Conservation (phyloP, 1,140 invertebrate species). For the Macrobrachium nipponense region DNA sequence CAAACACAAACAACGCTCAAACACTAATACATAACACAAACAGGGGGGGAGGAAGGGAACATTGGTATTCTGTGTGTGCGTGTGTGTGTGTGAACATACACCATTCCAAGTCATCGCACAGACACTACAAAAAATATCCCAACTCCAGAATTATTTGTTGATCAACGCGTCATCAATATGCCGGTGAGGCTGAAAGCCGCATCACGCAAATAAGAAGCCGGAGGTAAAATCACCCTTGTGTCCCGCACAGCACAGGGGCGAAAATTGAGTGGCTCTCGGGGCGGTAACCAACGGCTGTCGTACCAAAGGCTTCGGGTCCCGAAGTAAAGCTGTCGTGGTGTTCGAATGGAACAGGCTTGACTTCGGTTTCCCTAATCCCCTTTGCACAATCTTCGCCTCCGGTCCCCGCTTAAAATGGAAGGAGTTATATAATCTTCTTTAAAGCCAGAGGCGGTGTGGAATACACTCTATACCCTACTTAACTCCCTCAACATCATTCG, state of each 20-base stretch:
- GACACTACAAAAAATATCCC: slow-evolving; percentile 29
- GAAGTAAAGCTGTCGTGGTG: slow-evolving; percentile 15
- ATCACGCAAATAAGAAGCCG: too few relatives aligned
- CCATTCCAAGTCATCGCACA: neutral
- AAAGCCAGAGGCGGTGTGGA: too few relatives aligned
- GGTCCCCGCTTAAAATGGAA: too few relatives aligned
- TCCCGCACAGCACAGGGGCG: neutral
- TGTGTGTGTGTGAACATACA: neutral
- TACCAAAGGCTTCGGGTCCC: neutral
- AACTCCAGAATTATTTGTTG: slow-evolving; percentile 36
- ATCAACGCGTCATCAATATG: slow-evolving; percentile 37
- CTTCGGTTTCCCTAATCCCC: neutral
- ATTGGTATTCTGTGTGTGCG: too few relatives aligned
- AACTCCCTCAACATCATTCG: too few relatives aligned
- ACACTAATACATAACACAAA: too few relatives aligned
- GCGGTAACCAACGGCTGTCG: neutral
- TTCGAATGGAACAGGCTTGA: neutral
- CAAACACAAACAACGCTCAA: too few relatives aligned
- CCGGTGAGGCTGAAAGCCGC: neutral
- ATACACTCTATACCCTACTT: too few relatives aligned
- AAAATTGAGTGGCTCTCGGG: neutral
- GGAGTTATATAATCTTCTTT: too few relatives aligned
- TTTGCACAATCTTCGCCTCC: neutral
- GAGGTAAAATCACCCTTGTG: neutral
- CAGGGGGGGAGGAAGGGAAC: too few relatives aligned